Base-by-base conservation (phyloP, 1,140 invertebrate species). In the Brachionus asplanchnoidis region DNA sequence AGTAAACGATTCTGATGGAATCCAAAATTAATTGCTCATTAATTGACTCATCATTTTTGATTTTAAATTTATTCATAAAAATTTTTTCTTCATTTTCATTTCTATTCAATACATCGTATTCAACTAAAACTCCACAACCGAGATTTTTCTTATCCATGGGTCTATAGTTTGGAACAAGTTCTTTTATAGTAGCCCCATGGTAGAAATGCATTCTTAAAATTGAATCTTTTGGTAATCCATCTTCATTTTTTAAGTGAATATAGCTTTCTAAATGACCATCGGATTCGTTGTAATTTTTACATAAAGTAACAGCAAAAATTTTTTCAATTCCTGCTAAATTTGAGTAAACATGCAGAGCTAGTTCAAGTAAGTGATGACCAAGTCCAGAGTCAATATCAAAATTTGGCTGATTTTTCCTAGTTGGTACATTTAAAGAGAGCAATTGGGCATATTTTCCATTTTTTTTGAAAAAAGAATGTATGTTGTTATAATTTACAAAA, bases 271-370 rank as follows among this genome's bases (percentile, higher is more conserved):
- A 65, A 26, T 6, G 11, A 65, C 56, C 56, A 23, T 65, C 8
- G 6, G 56, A 46, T 46, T 46, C 44, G 5, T 46, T 65, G 20
- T 20, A 65, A 65, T 65, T 65, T 65, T 65, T 65, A 23, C 56
- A 65, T 65, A 65, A 65, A 65, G 56, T 65, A n/a, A 65, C 56
- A 3, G 56, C 56, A 65, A 65, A 65, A 65, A 65, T 65, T 65
- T 65, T 65, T 65, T 65, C 56, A 65, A 65, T 65, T 28, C 56
- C 56, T 65, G n/a, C 23, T 26, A 65, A 65, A 26, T 65, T 65
- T 65, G 56, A 65, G 17, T 65, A 65, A 65, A 65, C 56, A 9
- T 65, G 56, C n/a, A 65, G 11, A 11, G 56, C 56, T n/a, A 65
- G 56, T 17, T 65, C 56, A 26, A 65, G n/a, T 6, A 65, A 65